Base-by-base conservation (phyloP, 2,888 invertebrate genomes). In the Acanthococcus lagerstroemiae region DNA sequence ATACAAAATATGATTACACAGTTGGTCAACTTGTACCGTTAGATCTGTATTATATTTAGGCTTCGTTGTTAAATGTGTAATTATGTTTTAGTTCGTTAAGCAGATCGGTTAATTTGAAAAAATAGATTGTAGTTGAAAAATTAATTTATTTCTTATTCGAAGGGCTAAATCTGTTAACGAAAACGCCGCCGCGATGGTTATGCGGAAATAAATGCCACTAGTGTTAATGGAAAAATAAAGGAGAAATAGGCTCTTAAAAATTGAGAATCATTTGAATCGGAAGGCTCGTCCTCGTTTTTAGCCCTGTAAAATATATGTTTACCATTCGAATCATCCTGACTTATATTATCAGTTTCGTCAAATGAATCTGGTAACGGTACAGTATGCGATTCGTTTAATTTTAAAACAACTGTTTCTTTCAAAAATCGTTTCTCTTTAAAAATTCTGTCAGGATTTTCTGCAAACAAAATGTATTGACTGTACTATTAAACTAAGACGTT, bases 11-110 rank as follows among this genome's bases (percentile, higher is more conserved):
- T 63, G 24, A 50, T 54, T 63, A 54, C 30, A 30, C 30, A 61
- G 22, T 61, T 17, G 50, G 30, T 54, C 63, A 37, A 22, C 30
- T 63, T 63, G 52, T 63, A 63, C 63, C 54, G 44, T 52, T 25
- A 55, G 19, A 63, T 27, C 63, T 52, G 27, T 19, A 63, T 52
- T 63, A 37, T 27, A 22, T 54, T 50, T 61, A 54, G 26, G 37
- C 30, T 54, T 52, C 52, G 63, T 63, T 63, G 63, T 63, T 63
- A 63, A 52, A 63, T 52, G 63, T 63, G 63, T 61, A 61, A 22
- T 63, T 63, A 52, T 52, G 19, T 52, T 52, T 52, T 63, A 50
- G 50, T 63, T 52, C 60, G 54, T 52, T 63, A 52, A 52, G 50
- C 48, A 52, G 44, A 52, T 37, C 24, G 30, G 50, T 54, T 61